Percentiles rank a stretch among this genome's conserved stretches.
Conservation (phyloP, 2,797 vertebrate species). For the Heliangelus exortis region DNA sequence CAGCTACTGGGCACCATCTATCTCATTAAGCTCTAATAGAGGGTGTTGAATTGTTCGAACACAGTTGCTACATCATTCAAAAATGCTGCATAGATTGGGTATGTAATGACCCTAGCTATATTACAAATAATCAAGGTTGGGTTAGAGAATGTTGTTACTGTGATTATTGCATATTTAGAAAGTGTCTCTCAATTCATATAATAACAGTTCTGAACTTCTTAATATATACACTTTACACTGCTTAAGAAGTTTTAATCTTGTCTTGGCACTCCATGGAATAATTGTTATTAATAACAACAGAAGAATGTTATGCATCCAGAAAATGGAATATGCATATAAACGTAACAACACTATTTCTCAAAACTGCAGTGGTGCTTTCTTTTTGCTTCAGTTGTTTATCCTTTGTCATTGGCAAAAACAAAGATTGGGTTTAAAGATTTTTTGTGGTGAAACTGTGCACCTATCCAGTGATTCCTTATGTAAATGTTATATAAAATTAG, state of each 20-base stretch:
- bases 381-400: not conserved
- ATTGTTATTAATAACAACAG: not conserved
- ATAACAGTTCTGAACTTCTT: not conserved
- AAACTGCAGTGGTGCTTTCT: not conserved
- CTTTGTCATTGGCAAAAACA: not conserved
- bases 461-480: not conserved
- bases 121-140: not conserved
- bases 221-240: not conserved
- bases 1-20: conserved; percentile 7
- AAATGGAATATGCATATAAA: not conserved
- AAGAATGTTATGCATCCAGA: not conserved
- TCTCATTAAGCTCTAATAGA: conserved; percentile 20
- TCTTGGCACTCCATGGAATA: not conserved
- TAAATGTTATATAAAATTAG: not conserved
- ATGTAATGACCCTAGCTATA: not conserved
- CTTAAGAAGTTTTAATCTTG: not conserved
- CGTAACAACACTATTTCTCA: not conserved
- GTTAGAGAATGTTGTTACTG: not conserved
- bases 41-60: conserved; percentile 18
- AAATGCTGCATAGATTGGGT: not conserved
- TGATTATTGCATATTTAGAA: not conserved
- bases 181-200: not conserved
- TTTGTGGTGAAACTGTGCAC: not conserved
- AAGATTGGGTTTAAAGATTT: not conserved
- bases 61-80: conserved; percentile 1